Base-by-base conservation (phyloP, 2,888 invertebrate species). In the Oasisia sp. region DNA sequence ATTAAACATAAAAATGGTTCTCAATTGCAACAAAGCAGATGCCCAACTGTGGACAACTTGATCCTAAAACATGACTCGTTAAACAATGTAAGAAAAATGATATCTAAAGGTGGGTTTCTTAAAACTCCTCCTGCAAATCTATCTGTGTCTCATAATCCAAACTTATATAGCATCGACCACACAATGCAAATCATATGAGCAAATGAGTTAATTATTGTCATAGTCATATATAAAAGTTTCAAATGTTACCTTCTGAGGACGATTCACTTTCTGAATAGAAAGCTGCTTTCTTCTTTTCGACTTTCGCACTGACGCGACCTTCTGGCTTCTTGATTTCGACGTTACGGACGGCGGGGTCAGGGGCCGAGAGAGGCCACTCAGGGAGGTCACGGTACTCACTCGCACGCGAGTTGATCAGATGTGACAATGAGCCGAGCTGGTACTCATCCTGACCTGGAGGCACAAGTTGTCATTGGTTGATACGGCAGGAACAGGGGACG, bases 371-470 rank as follows among this genome's bases (percentile, higher is more conserved):
- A 0, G 99, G 99, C 96, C 98, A 98, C 1, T 97, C 96, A 0
- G 99, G 99, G 94, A 99, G 97, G 93, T 98, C 97, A 93, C 98
- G 98, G 97, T 99, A 99, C 7, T 99, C 99, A 89, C 97, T 97
- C 0, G 99, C 98, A 93, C 98, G 97, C 95, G 97, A 97, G 95
- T 99, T 99, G 93, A 99, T 97, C 96, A 98, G 98, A 97, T 99
- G 99, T 0, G 99, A 99, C 92, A 99, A 97, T 0, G 99, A 98
- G 2, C 99, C 99, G 95, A 99, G 97, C 94, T 99, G 99, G 96
- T 98, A 99, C 95, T 98, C 98, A 96, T 98, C 98, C 89, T 98
- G 97, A 95, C 98, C 98, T 98, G 96, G 45, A 92, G 93, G 92
- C 38, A 91, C 89, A 32, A 45, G 11, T 45, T 45, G 45, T 1